Percentiles rank a stretch among this genome's conserved stretches.
Conservation (phyloP, 2,113 vertebrate species). For the Ploceus nigricollis region DNA sequence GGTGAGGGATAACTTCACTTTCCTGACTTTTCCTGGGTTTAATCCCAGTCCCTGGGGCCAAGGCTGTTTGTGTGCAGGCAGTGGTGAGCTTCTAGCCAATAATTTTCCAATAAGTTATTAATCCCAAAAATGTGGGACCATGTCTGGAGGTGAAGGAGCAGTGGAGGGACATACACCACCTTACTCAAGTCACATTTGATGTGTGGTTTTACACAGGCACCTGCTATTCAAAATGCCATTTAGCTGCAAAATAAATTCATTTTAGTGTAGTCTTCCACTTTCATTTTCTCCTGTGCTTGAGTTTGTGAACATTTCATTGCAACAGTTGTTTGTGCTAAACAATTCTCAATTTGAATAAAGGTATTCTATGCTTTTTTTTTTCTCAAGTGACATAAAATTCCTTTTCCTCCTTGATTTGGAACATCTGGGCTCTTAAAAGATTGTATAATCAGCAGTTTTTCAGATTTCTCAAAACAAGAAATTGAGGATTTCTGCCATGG, state of each 20-base stretch:
- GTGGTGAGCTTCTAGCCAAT: neutral
- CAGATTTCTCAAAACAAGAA: neutral
- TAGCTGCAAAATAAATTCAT: neutral
- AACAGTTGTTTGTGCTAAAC: neutral
- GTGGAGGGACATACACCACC: rapidly evolving
- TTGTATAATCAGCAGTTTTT: neutral
- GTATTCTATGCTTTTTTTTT: rapidly evolving
- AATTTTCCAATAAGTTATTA: rapidly evolving
- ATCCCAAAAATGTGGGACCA: neutral
- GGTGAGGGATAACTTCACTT: neutral
- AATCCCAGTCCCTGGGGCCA: neutral
- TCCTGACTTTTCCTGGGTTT: neutral
- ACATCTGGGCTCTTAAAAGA: neutral
- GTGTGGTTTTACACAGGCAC: neutral
- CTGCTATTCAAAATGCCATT: neutral
- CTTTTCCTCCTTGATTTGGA: neutral
- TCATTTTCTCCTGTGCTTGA: neutral
- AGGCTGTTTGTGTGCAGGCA: neutral
- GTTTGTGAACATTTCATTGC: neutral
- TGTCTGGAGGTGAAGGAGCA: neutral
- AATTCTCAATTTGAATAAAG: neutral
- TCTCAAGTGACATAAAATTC: neutral
- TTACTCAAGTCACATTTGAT: neutral
- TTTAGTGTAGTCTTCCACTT: neutral
- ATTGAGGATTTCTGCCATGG: neutral